Base-by-base conservation (phyloP, 2,113 vertebrate genomes). In the Leptosomus discolor region DNA sequence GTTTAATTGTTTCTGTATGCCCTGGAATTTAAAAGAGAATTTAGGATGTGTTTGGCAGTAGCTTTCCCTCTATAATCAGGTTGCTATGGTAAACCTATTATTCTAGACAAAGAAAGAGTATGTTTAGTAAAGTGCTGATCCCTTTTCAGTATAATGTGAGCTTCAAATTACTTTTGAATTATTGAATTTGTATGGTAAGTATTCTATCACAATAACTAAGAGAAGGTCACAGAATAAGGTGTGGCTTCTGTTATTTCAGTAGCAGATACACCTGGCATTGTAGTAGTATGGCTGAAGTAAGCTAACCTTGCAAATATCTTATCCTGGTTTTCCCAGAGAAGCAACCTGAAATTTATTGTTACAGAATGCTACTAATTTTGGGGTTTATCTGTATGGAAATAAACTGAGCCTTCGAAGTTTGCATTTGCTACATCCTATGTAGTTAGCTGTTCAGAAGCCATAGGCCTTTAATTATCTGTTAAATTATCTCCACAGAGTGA, bases 81-180 rank as follows among this genome's bases (percentile, higher is more conserved):
- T 98, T 98, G 98, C 98, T 98, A 98, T 98, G 98, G 97, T 76
- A 98, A 98, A 97, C 77, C 94, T 94, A 95, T 98, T 98, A 97
- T 96, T 98, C 97, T 87, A 89, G 94, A 74, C 86, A 91, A 96
- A 96, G 94, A 71, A 97, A 45, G 73, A 71, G 75, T 75, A 68
- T 86, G 92, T 96, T 96, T 96, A 96, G 95, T 93, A 70, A 98
- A 97, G 85, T 85, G 41, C 71, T 95, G 85, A 97, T 98, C 81
- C 83, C 75, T 94, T 97, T 95, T 92, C 93, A 96, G 86, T 95
- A 95, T 94, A 94, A 94, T 71, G 34, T 88, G 90, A 98, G 86
- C 78, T 86, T 95, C 91, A 97, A 97, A 98, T 98, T 98, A 91
- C 77, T 97, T 95, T 85, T 8, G 23, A 95, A 82, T 37, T 45